phyloP scores from a whole-genome alignment of 1,140 invertebrate genomes.

The Adelges cooleyi region DNA sequence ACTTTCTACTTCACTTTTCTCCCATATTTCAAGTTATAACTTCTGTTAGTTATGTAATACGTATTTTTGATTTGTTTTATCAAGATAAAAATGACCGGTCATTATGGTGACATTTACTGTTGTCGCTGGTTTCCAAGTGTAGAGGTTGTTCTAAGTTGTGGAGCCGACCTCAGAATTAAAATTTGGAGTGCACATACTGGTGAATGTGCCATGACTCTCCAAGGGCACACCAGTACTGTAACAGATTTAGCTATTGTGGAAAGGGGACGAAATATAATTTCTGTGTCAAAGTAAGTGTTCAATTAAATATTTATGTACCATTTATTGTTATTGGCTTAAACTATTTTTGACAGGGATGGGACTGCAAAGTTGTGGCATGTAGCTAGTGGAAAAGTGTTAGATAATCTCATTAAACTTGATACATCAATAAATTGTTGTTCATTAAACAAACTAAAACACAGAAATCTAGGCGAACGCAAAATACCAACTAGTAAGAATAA shows the following conservation, averaged over 20 bases:
- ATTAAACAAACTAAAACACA: background rate
- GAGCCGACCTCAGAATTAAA: slow-evolving; percentile 55
- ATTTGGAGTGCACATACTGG: slow-evolving; percentile 60
- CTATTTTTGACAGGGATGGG: slow-evolving; percentile 3
- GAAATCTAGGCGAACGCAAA: background rate
- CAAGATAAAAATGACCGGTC: slow-evolving; percentile 45
- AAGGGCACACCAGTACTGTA: slow-evolving; percentile 53
- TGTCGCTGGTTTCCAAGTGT: slow-evolving; percentile 62
- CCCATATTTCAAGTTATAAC: background rate
- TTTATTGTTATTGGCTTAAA: too few species aligned
- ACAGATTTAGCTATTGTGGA: slow-evolving; percentile 55
- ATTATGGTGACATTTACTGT: slow-evolving; percentile 55
- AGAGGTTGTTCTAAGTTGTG: slow-evolving; percentile 52
- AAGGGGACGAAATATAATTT: slow-evolving; percentile 58
- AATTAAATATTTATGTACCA: background rate
- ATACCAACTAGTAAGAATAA: slow-evolving; percentile 10
- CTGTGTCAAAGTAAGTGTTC: slow-evolving; percentile 47
- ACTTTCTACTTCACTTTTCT: background rate
- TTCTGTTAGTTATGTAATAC: background rate
- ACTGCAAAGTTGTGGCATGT: slow-evolving; percentile 26
- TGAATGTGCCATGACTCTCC: slow-evolving; percentile 51
- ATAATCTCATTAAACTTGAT: background rate
- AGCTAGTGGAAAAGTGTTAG: slow-evolving; percentile 13
- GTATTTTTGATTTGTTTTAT: background rate
- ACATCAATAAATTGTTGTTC: slow-evolving; percentile 32